phyloP scores from a whole-genome alignment of 1,140 invertebrate species.

The Lordiphosa stackelbergi region DNA sequence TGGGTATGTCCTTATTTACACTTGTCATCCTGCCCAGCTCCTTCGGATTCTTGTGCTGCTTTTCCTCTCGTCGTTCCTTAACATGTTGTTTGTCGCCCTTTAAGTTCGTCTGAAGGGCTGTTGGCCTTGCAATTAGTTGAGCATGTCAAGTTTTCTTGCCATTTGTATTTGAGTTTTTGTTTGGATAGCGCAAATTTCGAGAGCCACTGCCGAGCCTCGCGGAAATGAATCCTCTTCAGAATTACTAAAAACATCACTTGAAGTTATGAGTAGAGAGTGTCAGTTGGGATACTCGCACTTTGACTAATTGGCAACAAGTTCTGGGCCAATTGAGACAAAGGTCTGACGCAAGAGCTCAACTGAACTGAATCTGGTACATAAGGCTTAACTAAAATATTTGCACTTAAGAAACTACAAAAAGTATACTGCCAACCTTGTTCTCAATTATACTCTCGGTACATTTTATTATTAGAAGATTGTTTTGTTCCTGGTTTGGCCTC shows the following conservation, averaged over 20 bases:
- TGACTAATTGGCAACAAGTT: constrained; percentile 47
- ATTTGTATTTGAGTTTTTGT: constrained; percentile 12
- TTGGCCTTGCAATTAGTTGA: constrained; percentile 71
- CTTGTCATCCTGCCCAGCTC: constrained; percentile 26
- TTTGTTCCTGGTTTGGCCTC: too few species aligned
- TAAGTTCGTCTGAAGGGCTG: constrained; percentile 53
- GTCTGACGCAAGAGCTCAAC: neutral
- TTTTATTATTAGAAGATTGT: too few species aligned
- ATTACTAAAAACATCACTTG: constrained; percentile 42
- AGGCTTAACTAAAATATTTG: too few species aligned
- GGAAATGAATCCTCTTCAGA: constrained; percentile 30
- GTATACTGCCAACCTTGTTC: too few species aligned
- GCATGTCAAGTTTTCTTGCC: constrained; percentile 36
- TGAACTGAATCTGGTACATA: too few species aligned
- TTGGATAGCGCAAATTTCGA: constrained; percentile 32
- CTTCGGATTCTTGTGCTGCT: constrained; percentile 5
- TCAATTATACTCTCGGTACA: too few species aligned
- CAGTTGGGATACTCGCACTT: constrained; percentile 28
- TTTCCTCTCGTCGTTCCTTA: neutral
- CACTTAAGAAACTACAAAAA: too few species aligned
- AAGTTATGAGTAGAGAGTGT: constrained; percentile 26
- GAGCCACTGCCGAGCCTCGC: constrained; percentile 19
- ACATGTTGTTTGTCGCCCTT: constrained; percentile 46
- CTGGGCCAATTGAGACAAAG: constrained; percentile 8
- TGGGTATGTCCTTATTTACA: constrained; percentile 27